A percentile compares a stretch with the other conserved stretches of the same genome.
Evolutionary conservation across 2,797 vertebrate species (phyloP).

Genomic region (Arremon brunneinucha): DNA sequence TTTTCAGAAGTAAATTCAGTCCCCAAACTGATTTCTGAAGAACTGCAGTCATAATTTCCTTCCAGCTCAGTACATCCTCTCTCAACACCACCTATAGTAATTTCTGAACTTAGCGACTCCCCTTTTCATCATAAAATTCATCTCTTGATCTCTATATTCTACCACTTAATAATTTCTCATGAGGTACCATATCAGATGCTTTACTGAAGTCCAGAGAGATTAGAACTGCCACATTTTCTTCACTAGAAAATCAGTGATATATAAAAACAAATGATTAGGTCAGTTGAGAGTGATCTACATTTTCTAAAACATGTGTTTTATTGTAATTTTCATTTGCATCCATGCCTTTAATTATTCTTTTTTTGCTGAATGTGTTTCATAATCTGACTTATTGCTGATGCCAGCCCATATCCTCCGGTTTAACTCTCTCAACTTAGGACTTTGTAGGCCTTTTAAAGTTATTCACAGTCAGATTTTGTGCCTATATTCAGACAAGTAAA

Average conservation of each 20-base stretch:
- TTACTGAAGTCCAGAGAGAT: constrained; percentile 33
- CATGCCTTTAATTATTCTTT: constrained; percentile 4
- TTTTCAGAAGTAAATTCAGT: not conserved
- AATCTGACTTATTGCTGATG: not conserved
- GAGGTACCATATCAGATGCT: not conserved
- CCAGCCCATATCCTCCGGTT: not conserved
- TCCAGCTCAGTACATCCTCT: not conserved
- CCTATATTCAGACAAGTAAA: not conserved
- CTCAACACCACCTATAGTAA: not conserved
- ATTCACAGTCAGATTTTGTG: not conserved
- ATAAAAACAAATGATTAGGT: constrained; percentile 1
- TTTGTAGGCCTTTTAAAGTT: not conserved
- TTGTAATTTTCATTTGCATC: not conserved
- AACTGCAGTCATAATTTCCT: not conserved
- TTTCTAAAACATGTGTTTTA: not conserved
- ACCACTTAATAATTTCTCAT: not conserved
- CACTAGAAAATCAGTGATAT: constrained; percentile 31
- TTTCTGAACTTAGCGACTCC: not conserved
- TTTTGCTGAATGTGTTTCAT: not conserved
- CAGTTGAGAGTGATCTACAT: constrained; percentile 1
- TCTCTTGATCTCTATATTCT: not conserved
- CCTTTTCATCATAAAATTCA: not conserved
- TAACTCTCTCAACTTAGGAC: not conserved
- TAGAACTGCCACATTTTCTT: constrained; percentile 30
- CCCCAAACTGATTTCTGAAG: not conserved